Evolutionary conservation across 2,888 invertebrate genomes (phyloP), one percentile per base, ranked within the genome.

Genomic region (Diarsia brunnea): DNA sequence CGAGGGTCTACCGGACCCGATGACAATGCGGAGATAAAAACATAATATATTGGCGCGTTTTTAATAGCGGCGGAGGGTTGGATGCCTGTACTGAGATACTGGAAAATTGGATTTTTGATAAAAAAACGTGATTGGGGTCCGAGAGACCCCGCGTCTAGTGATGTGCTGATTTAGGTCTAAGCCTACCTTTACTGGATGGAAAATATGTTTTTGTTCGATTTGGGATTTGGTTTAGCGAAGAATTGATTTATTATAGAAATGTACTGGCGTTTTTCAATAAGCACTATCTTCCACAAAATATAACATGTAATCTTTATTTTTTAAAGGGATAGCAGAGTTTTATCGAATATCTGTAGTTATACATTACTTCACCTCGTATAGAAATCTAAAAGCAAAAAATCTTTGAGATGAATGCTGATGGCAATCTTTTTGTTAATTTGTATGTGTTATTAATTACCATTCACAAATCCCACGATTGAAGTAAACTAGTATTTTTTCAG

Each of bases 51-150:
- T 76, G 89, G 82, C 79, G 68, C 58, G 72, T 78, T 86, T 86
- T 87, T 88, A 90, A 91, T 89, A 88, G 89, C 87, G 73, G 78
- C 79, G 82, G 87, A 89, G 89, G 90, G 89, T 85, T 82, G 78
- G 82, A 65, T 81, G 70, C 73, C 80, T 60, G 66, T 75, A 83
- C 84, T 79, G 85, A 83, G 88, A 88, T 91, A 89, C 88, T 87
- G 79, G 88, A 88, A 90, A 92, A 93, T 92, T 92, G 92, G 93
- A 89, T 92, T 91, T 92, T 91, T 90, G 91, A 92, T 93, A 93
- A 93, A 93, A 93, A 92, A 92, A 91, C 89, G 89, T 88, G 91
- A 90, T 92, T 89, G 84, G 81, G 85, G 84, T 82, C 68, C 74
- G 79, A 24, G 81, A 49, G 67, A 27, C 72, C 72, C 72, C 43